A percentile compares a stretch with the other conserved stretches of the same genome.
phyloP scores from a whole-genome alignment of 2,888 invertebrate genomes.

The Poecilus cupreus region DNA sequence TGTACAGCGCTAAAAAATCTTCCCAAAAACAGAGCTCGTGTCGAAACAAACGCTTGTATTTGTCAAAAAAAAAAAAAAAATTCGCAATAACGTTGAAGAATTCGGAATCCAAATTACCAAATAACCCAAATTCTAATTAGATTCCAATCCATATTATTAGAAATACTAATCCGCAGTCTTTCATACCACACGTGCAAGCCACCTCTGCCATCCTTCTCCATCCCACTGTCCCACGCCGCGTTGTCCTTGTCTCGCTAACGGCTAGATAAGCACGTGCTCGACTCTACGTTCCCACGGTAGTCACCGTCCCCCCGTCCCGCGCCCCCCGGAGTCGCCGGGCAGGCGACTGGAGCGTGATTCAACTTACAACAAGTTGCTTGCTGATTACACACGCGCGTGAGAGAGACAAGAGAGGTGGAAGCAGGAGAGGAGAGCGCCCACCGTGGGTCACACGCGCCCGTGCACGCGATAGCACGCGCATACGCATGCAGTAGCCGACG shows the following conservation, averaged over 20 bases:
- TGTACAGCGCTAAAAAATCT: no score
- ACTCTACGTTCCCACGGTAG: conserved; percentile 15
- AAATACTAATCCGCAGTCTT: conserved; percentile 13
- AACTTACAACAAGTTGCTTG: conserved; percentile 58
- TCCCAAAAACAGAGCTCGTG: no score
- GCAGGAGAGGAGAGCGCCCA: conserved; percentile 13
- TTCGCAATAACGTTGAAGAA: no score
- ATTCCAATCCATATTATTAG: conserved; percentile 16
- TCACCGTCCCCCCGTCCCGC: conserved; percentile 20
- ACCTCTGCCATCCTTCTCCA: not conserved
- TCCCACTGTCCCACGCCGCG: not conserved
- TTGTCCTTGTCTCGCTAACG: not conserved
- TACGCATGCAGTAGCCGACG: not conserved
- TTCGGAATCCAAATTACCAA: not conserved
- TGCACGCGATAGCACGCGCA: conserved; percentile 3
- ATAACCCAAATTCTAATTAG: conserved; percentile 13
- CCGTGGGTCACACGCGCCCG: conserved; percentile 11
- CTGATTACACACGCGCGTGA: conserved; percentile 45
- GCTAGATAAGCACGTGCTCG: conserved; percentile 36
- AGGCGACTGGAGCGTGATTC: conserved; percentile 53
- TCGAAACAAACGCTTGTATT: no score
- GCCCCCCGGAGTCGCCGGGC: not conserved
- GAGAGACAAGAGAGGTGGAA: not conserved
- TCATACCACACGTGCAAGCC: not conserved
- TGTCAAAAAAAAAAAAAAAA: no score